These are phyloP conservation scores for Semnopithecus entellus DNA, from an alignment of 2,113 vertebrate genomes.

Conservation along the genomic window DNA sequence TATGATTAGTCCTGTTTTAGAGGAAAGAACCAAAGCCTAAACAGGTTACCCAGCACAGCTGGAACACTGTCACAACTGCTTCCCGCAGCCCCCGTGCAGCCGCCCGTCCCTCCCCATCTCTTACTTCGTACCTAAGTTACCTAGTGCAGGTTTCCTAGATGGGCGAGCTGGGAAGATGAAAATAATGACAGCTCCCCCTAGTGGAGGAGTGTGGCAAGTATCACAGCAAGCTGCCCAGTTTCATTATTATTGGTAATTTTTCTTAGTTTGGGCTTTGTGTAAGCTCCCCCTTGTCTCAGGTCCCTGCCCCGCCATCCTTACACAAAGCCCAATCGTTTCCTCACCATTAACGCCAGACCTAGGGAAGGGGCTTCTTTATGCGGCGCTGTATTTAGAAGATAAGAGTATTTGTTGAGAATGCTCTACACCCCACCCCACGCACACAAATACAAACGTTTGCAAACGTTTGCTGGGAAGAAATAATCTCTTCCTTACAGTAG, in stretches of 20 bases:
- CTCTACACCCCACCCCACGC: not conserved
- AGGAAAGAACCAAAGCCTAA: not conserved
- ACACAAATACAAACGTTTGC: not conserved
- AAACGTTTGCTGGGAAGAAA: not conserved
- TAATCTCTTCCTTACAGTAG: not conserved
- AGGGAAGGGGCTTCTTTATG: not conserved
- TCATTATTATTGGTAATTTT: not conserved
- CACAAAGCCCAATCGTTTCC: not conserved
- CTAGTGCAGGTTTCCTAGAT: no score
- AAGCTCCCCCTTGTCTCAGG: not conserved
- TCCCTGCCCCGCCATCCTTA: not conserved
- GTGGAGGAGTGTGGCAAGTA: not conserved
- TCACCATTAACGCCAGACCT: not conserved
- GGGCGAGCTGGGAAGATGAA: rapidly evolving
- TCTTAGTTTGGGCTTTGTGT: not conserved
- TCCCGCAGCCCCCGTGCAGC: rapidly evolving
- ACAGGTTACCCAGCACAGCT: rapidly evolving
- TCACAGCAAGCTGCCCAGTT: not conserved
- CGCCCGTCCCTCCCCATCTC: rapidly evolving
- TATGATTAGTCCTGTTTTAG: not conserved
- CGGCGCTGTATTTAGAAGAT: not conserved
- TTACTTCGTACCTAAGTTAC: rapidly evolving
- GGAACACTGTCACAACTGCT: not conserved
- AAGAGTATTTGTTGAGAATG: not conserved
- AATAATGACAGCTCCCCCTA: not conserved